Base-by-base conservation (phyloP, 2,797 vertebrate species). In the Acanthopagrus latus region DNA sequence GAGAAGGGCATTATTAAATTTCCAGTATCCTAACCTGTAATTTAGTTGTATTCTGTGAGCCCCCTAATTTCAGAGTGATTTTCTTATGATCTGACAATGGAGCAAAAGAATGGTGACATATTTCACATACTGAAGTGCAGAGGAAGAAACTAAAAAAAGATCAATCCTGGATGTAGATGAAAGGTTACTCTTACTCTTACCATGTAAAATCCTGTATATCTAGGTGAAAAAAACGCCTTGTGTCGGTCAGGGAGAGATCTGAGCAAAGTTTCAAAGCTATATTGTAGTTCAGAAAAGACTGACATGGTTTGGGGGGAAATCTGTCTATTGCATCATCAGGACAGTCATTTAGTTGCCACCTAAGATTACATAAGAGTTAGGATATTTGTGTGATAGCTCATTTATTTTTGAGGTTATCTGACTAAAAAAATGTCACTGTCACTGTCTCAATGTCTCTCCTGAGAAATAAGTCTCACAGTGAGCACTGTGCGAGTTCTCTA, bases 81-180 rank as follows among this genome's bases (percentile, higher is more conserved):
- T 43, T 33, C 11, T 38, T 58, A 20, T 38, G 56, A n/a, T 58
- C 56, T 20, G 56, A 58, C 9, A 58, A 33, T 20, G 56, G 56
- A 38, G 17, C 56, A 38, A 33, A 58, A 18, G 17, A 11, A 58
- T 60, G 58, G 3, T 38, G 12, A 44, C n/a, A 7, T 60, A 58
- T 23, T 13, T 23, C 12, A 44, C 38, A 60, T 21, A 60, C n/a
- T 60, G 58, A 43, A 60, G 38, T 43, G 38, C 38, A 13, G 62
- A 64, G 16, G 16, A 48, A 29, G 44, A 47, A 29, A 64, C 5
- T 21, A 64, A 48, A 27, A 47, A 29, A 23, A 62, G 12, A 14
- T 64, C 43, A 48, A 48, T 64, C 11, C 23, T 64, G 16, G 44
- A 64, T 48, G 21, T 63, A 46, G 29, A 47, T 47, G 62, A 18